These are phyloP conservation scores for Lasioglossum oenotherae DNA, from an alignment of 2,888 invertebrate species.

Conservation along the genomic window DNA sequence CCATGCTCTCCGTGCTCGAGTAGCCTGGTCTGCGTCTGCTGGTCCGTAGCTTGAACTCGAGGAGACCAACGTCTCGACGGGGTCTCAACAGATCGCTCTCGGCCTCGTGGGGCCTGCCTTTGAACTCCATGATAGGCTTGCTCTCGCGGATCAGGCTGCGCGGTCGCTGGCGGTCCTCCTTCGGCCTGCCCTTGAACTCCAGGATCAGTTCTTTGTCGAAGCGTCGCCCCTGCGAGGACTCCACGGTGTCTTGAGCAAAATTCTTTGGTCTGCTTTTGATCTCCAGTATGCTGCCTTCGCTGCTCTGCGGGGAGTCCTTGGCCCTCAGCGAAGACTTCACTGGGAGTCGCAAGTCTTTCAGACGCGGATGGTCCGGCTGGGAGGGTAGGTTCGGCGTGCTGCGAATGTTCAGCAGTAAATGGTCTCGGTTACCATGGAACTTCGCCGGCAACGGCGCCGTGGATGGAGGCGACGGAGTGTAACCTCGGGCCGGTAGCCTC, in stretches of 20 bases:
- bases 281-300: slow-evolving; percentile 88
- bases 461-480: slow-evolving; percentile 93
- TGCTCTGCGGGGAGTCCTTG: slow-evolving; percentile 87
- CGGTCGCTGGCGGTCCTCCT: slow-evolving; percentile 81
- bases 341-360: slow-evolving; percentile 91
- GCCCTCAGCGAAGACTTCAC: slow-evolving; percentile 89
- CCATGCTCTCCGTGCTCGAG: slow-evolving; percentile 94
- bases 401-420: slow-evolving; percentile 88
- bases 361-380: slow-evolving; percentile 87
- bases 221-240: slow-evolving; percentile 85
- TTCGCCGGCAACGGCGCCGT: slow-evolving; percentile 93
- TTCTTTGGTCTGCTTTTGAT: slow-evolving; percentile 86
- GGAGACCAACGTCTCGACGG: slow-evolving; percentile 85
- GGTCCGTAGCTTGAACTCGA: slow-evolving; percentile 88
- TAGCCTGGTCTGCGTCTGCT: slow-evolving; percentile 87
- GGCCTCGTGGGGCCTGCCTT: slow-evolving; percentile 87
- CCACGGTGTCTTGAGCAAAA: slow-evolving; percentile 83
- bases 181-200: slow-evolving; percentile 90
- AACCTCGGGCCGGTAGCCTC: slow-evolving; percentile 88
- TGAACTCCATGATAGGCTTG: slow-evolving; percentile 90
- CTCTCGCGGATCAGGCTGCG: slow-evolving; percentile 81
- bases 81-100: slow-evolving; percentile 75
- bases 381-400: slow-evolving; percentile 92
- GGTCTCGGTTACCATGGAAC: slow-evolving; percentile 88
- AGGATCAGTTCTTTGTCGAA: slow-evolving; percentile 86